Percentiles rank a stretch among this genome's conserved stretches.
phyloP scores from a whole-genome alignment of 2,888 invertebrate genomes.

The Callyntrura guangdongensis region DNA sequence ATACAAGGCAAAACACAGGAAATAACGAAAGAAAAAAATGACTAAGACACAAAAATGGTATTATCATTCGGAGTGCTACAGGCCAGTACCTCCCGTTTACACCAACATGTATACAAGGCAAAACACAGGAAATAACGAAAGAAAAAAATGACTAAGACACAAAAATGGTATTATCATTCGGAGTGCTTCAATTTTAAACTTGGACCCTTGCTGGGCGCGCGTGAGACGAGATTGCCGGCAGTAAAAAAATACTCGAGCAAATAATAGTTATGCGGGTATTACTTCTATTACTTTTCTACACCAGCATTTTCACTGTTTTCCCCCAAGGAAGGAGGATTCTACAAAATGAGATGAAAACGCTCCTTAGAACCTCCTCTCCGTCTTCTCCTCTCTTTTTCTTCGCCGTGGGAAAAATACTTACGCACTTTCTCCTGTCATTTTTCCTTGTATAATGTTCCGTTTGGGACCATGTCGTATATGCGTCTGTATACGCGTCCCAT shows the following conservation, averaged over 20 bases:
- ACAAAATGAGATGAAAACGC: conserved; percentile 48
- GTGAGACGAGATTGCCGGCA: neutral
- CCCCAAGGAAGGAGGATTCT: conserved; percentile 63
- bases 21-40: conserved; percentile 33
- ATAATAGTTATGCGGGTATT: conserved; percentile 77
- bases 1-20: conserved; percentile 9
- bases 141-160: conserved; percentile 48
- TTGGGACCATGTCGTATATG: conserved; percentile 29
- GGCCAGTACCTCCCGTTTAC: no score
- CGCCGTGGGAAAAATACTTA: conserved; percentile 67
- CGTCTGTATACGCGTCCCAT: neutral
- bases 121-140: conserved; percentile 30
- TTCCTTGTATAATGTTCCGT: conserved; percentile 26
- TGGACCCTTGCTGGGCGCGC: conserved; percentile 62
- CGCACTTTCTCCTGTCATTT: conserved; percentile 67
- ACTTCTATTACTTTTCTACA: conserved; percentile 58
- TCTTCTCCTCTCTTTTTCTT: neutral
- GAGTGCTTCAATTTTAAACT: conserved; percentile 75
- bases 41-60: conserved; percentile 68
- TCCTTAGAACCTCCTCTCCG: conserved; percentile 8
- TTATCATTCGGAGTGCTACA: conserved; percentile 69
- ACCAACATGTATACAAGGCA: neutral
- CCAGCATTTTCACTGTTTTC: conserved; percentile 66
- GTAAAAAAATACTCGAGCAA: conserved; percentile 59
- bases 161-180: conserved; percentile 70